Conservation (phyloP, 2,113 vertebrate species). For the Craseonycteris thonglongyai region DNA sequence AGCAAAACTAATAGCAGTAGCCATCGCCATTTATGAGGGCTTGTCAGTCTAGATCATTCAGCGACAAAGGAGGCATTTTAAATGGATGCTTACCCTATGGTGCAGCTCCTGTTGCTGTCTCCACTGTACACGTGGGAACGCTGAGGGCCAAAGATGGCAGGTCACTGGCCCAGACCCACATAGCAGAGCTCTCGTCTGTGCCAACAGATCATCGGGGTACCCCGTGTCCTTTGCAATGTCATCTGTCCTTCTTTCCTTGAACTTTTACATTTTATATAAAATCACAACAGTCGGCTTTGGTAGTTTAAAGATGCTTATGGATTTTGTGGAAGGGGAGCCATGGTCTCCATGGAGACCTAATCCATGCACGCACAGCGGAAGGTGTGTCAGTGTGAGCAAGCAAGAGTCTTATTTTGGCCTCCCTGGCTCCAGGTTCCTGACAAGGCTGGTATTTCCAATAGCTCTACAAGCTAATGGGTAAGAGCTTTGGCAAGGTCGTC, state of each 20-base stretch:
- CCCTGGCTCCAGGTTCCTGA: not conserved
- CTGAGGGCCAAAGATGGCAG: not conserved
- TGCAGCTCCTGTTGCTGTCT: not conserved
- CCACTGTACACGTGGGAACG: not conserved
- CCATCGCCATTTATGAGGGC: not conserved
- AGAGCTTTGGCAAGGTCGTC: not conserved
- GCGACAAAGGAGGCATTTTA: not conserved
- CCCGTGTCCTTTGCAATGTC: not conserved
- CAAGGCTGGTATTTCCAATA: not conserved
- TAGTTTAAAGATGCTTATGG: not conserved
- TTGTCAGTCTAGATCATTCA: not conserved
- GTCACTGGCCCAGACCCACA: not conserved
- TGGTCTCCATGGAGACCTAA: not conserved
- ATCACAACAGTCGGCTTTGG: rapidly evolving
- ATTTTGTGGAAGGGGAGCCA: not conserved
- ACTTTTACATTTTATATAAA: not conserved
- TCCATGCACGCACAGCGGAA: not conserved
- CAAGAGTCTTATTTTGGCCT: not conserved
- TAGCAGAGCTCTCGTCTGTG: not conserved
- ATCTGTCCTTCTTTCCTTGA: not conserved
- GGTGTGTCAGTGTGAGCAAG: rapidly evolving
- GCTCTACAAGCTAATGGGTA: not conserved
- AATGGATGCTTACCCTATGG: not conserved
- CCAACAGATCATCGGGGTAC: rapidly evolving
- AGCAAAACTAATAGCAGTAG: too few species aligned